Conservation (phyloP, 2,888 invertebrate species). For the Augochlorella aurata region DNA sequence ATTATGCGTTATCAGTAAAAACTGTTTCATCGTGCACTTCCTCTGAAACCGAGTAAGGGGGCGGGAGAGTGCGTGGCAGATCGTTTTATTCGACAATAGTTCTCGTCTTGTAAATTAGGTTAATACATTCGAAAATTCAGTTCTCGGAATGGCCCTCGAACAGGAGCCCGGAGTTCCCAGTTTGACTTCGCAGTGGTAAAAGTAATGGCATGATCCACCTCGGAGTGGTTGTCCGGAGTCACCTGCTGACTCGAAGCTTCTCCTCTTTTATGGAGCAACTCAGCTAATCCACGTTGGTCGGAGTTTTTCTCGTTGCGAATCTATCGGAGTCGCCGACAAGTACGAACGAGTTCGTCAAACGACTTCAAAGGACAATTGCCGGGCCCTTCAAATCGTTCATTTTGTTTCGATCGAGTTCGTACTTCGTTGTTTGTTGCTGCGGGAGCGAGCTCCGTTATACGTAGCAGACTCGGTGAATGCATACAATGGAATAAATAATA, state of each 20-base stretch:
- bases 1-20: too few relatives aligned
- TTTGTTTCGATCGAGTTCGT: constrained; percentile 42
- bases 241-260: constrained; percentile 56
- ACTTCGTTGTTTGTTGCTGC: not conserved
- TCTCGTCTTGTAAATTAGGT: not conserved
- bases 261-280: constrained; percentile 45
- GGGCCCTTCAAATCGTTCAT: constrained; percentile 34
- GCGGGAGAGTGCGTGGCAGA: too few relatives aligned
- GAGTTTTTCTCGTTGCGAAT: constrained; percentile 46
- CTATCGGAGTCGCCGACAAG: constrained; percentile 44
- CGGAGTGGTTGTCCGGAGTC: constrained; percentile 36
- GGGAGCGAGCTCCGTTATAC: too few relatives aligned
- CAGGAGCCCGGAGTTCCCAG: not conserved
- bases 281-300: constrained; percentile 52
- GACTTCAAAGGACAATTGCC: constrained; percentile 60
- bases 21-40: too few relatives aligned
- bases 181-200: not conserved
- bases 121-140: not conserved
- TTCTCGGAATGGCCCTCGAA: not conserved
- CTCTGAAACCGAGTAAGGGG: too few relatives aligned
- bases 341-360: constrained; percentile 53
- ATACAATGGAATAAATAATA: too few relatives aligned
- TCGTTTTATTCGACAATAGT: not conserved
- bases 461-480: too few relatives aligned
- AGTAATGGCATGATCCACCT: constrained; percentile 26